Evolutionary conservation across 1,140 invertebrate species (phyloP), one percentile per base, ranked within the genome.

Genomic region (Drosophila pseudoananassae): DNA sequence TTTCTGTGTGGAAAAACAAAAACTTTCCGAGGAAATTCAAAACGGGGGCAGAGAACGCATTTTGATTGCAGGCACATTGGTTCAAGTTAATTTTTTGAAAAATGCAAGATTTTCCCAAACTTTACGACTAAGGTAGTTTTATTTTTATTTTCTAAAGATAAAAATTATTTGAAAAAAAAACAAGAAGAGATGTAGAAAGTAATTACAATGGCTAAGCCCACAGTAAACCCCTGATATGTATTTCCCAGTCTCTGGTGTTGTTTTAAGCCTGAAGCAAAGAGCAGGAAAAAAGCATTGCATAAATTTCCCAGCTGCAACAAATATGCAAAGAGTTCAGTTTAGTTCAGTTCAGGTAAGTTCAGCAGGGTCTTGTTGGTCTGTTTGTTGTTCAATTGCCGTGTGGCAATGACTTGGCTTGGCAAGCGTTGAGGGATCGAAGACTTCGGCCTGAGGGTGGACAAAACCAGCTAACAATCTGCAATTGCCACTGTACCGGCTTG

Each of bases 271-370:
- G 29, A 49, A 38, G 63, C 59, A 47, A 56, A 49, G 50, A 54
- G 12, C 54, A 70, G 55, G 45, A 77, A 77, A 80, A 84, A 85
- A 77, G 58, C 77, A 77, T 77, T 85, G 82, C 82, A 85, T 85
- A 85, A 77, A 84, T 84, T 87, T 87, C n/a, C 33, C 65, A 63
- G 60, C 70, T 72, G 76, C 80, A 84, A 79, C 80, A 85, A 84
- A 84, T 85, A 85, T 84, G 76, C 80, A 84, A 69, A 85, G 47
- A 73, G 68, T 76, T 72, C 60, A 58, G 61, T 70, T 70, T 69
- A 70, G 66, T 70, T 69, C 51, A 70, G 50, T 47, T 65, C 59
- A 20, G 64, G 51, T 69, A 17, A 38, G 49, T 15, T 31, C 66
- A 70, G n/a, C 51, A 40, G 63, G 65, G 51, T 36, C 31, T 68